Percentiles rank a stretch among this genome's conserved stretches.
Evolutionary conservation across 2,797 vertebrate species (phyloP).

Genomic region (Pogoniulus pusillus): DNA sequence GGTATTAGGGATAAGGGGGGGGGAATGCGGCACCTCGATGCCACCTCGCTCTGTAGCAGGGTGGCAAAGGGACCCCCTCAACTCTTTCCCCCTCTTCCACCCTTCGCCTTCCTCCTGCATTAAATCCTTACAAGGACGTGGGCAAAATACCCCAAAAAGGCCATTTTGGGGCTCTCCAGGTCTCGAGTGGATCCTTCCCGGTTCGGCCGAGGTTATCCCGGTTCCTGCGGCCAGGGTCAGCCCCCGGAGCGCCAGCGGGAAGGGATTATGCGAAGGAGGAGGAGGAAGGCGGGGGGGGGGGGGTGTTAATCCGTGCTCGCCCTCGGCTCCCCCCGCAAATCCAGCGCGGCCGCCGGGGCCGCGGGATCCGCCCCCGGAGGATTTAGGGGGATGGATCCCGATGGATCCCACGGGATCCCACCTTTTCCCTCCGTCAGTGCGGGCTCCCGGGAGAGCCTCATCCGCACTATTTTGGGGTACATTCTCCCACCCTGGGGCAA

Average conservation of each 20-base stretch:
- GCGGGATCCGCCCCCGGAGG: not conserved
- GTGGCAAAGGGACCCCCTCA: not conserved
- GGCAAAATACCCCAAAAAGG: too few relatives aligned
- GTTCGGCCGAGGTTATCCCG: not conserved
- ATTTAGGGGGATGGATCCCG: not conserved
- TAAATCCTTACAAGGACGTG: not conserved
- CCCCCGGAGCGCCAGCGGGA: not conserved
- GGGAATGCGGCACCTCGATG: not conserved
- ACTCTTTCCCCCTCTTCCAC: not conserved
- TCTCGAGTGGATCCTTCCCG: not conserved
- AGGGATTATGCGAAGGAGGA: conserved; percentile 10
- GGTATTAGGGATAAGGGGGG: not conserved
- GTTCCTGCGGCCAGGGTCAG: not conserved
- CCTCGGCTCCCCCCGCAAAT: conserved; percentile 3
- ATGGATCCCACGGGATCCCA: not conserved
- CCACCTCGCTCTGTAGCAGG: accelerated
- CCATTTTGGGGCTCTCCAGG: not conserved
- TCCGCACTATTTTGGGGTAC: not conserved
- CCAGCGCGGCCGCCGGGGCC: not conserved
- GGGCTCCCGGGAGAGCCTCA: not conserved
- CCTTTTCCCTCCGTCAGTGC: not conserved
- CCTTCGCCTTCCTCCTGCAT: not conserved
- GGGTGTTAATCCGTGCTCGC: conserved; percentile 13
- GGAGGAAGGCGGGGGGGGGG: not conserved
- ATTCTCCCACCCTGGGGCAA: too few relatives aligned